phyloP scores from a whole-genome alignment of 2,888 invertebrate species.

The Pasiphila rectangulata region DNA sequence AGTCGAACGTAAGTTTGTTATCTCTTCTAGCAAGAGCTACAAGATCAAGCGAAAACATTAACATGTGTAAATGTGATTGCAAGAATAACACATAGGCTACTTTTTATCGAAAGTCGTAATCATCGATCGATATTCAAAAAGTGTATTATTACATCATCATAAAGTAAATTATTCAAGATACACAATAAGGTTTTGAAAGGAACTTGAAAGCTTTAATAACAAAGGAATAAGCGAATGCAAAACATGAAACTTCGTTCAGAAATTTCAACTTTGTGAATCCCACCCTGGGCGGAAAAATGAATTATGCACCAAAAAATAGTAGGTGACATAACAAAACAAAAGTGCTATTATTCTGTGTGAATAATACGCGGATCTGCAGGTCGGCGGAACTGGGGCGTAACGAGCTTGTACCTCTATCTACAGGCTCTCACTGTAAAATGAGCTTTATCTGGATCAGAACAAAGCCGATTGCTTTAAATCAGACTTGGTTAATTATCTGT shows the following conservation, averaged over 20 bases:
- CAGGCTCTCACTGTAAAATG: neutral
- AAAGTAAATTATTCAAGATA: too few relatives aligned
- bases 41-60: too few relatives aligned
- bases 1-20: too few relatives aligned
- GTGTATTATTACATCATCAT: too few relatives aligned
- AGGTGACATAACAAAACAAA: constrained; percentile 23
- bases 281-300: constrained; percentile 16
- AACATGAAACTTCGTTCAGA: neutral
- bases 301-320: constrained; percentile 26
- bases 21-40: too few relatives aligned
- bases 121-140: neutral
- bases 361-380: constrained; percentile 26
- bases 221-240: neutral
- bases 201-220: too few relatives aligned
- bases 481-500: too few relatives aligned
- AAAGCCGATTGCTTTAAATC: too few relatives aligned
- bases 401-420: constrained; percentile 12
- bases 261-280: neutral
- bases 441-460: too few relatives aligned
- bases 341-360: constrained; percentile 32
- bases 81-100: too few relatives aligned
- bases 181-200: too few relatives aligned
- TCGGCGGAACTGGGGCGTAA: constrained; percentile 24
- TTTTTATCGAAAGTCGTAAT: constrained; percentile 1
- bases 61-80: too few relatives aligned